Evolutionary conservation across 2,888 invertebrate genomes (phyloP).

Genomic region (Galerucella nymphaeae): DNA sequence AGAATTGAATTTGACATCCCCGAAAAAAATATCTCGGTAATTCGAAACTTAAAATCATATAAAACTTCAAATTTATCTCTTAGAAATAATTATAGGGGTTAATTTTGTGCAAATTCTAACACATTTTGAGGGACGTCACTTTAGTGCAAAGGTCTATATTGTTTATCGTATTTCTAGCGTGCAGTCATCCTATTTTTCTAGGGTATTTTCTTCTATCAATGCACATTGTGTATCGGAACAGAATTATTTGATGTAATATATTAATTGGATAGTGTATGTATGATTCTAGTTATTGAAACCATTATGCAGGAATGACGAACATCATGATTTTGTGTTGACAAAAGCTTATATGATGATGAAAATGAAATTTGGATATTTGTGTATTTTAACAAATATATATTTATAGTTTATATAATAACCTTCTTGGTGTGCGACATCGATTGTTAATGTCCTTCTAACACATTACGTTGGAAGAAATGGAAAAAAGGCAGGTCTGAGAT

Average conservation of each 20-base stretch:
- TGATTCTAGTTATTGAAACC: not conserved
- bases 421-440: too few relatives aligned
- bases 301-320: not conserved
- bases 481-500: too few relatives aligned
- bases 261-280: not conserved
- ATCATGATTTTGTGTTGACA: not conserved
- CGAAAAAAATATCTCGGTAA: not conserved
- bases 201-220: conserved; percentile 15
- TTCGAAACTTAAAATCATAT: not conserved
- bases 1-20: too few relatives aligned
- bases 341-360: not conserved
- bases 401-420: too few relatives aligned
- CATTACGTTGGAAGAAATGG: too few relatives aligned
- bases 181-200: conserved; percentile 16
- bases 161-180: conserved; percentile 22
- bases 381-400: too few relatives aligned
- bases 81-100: not conserved
- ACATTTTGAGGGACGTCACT: conserved; percentile 32
- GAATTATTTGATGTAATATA: conserved; percentile 3
- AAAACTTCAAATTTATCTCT: not conserved
- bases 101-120: conserved; percentile 22
- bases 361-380: not conserved
- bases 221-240: conserved; percentile 12
- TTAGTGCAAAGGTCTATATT: conserved; percentile 18
- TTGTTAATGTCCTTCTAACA: too few relatives aligned